phyloP scores from a whole-genome alignment of 2,113 vertebrate species.

The Eubucco bourcierii region DNA sequence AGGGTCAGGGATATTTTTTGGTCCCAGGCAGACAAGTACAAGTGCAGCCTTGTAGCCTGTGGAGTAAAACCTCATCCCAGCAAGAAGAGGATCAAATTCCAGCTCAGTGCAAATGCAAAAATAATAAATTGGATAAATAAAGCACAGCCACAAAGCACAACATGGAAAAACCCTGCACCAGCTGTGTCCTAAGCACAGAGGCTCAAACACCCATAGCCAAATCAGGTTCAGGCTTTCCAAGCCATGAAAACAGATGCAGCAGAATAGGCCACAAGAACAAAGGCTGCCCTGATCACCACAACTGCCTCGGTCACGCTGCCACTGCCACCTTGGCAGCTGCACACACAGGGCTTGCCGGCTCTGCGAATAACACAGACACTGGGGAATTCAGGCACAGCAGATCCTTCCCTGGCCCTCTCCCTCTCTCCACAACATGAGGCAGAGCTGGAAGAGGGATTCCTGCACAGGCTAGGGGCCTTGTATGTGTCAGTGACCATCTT shows the following conservation, averaged over 20 bases:
- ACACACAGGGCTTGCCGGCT: neutral
- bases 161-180: conserved; percentile 21
- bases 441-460: neutral
- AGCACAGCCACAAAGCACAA: conserved; percentile 32
- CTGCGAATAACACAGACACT: neutral
- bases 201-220: neutral
- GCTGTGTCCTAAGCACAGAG: neutral
- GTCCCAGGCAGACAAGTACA: neutral
- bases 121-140: conserved; percentile 41
- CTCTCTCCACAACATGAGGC: neutral
- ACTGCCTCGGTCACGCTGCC: accelerated
- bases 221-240: neutral
- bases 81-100: neutral
- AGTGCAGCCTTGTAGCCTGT: neutral
- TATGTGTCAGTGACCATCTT: neutral
- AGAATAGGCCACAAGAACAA: neutral
- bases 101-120: conserved; percentile 37
- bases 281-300: neutral
- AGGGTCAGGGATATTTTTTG: neutral
- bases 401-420: neutral
- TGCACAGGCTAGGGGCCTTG: neutral
- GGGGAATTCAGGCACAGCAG: neutral
- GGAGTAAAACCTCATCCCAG: conserved; percentile 2
- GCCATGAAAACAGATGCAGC: neutral
- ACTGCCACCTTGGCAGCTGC: neutral